phyloP scores from a whole-genome alignment of 2,888 invertebrate genomes.

The Allygus modestus region DNA sequence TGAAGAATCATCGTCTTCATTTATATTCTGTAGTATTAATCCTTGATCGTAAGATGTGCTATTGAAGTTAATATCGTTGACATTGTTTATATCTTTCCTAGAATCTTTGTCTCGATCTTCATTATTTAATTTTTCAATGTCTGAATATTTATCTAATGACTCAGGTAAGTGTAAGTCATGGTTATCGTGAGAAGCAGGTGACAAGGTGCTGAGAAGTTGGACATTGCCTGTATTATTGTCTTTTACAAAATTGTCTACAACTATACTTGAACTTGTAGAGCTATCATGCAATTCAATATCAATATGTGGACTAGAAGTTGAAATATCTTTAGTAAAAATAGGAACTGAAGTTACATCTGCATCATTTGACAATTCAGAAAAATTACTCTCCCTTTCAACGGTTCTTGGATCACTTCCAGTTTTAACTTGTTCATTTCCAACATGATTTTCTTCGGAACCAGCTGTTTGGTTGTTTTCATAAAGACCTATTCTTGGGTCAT shows the following conservation, averaged over 20 bases:
- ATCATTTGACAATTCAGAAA: conserved; percentile 43
- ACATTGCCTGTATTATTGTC: conserved; percentile 29
- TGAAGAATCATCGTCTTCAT: conserved; percentile 40
- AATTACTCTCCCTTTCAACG: conserved; percentile 53
- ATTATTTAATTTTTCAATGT: not conserved
- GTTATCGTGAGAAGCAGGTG: not conserved
- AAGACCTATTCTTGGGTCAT: conserved; percentile 43
- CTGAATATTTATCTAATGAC: conserved; percentile 1
- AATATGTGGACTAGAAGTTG: conserved; percentile 12
- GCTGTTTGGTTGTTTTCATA: conserved; percentile 27
- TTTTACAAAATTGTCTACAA: conserved; percentile 52
- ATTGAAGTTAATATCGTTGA: conserved; percentile 38
- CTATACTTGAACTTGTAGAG: conserved; percentile 19
- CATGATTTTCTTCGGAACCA: conserved; percentile 7
- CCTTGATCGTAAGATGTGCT: conserved; percentile 40
- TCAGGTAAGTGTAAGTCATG: not conserved
- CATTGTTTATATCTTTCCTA: not conserved
- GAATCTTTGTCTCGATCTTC: not conserved
- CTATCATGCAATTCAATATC: conserved; percentile 4
- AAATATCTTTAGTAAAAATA: conserved; percentile 41
- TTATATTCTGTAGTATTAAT: conserved; percentile 44
- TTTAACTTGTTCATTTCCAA: conserved; percentile 23
- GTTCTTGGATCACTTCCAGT: conserved; percentile 47
- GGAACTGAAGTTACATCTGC: conserved; percentile 51
- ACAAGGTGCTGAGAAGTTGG: not conserved